A percentile compares a stretch with the other conserved stretches of the same genome.
Evolutionary conservation across 2,888 invertebrate genomes (phyloP).

Genomic region (Anagyrus pseudococci): DNA sequence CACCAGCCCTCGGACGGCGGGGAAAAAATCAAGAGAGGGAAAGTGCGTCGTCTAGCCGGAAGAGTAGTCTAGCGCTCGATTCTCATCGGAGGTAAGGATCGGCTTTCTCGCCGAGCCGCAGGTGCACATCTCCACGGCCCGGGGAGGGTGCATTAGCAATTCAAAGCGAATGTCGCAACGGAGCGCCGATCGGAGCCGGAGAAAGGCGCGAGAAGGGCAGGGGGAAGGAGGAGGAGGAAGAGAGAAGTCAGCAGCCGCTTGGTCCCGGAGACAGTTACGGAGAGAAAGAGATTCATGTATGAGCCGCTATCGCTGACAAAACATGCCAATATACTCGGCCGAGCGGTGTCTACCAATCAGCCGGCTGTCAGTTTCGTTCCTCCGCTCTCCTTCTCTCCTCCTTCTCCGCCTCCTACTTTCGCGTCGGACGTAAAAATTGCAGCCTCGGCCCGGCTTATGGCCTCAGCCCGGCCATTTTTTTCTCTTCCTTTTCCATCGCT

Average conservation of each 20-base stretch:
- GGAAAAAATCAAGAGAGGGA: no score
- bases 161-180: constrained; percentile 39
- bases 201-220: no score
- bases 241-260: constrained; percentile 20
- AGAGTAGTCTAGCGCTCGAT: no score
- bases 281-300: constrained; percentile 34
- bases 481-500: no score
- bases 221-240: constrained; percentile 1
- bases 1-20: background rate
- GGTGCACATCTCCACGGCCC: background rate
- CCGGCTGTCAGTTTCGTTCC: constrained; percentile 28
- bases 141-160: constrained; percentile 29
- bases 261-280: constrained; percentile 22
- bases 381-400: constrained; percentile 22
- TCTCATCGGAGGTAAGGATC: constrained; percentile 12
- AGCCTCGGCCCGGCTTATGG: background rate
- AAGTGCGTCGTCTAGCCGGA: no score
- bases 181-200: constrained; percentile 3
- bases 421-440: constrained; percentile 19
- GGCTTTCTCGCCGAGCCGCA: background rate
- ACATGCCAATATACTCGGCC: constrained; percentile 32
- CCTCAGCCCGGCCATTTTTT: no score
- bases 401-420: no score
- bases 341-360: constrained; percentile 30
- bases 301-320: constrained; percentile 36